Conservation (phyloP, 2,888 invertebrate genomes). For the Julus scanicus region DNA sequence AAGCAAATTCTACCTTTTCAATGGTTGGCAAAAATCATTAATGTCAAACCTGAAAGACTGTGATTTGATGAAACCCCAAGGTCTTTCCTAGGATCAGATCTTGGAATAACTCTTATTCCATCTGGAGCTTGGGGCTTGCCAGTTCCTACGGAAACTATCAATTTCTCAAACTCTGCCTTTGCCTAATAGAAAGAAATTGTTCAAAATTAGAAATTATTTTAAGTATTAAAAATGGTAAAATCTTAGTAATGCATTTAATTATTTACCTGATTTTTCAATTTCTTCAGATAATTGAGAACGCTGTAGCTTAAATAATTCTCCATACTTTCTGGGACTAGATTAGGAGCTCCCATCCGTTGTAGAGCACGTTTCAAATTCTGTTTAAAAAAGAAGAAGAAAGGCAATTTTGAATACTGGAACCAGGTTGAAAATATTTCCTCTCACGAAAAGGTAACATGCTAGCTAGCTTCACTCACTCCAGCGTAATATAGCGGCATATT, state of each 20-base stretch:
- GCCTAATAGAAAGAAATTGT: conserved; percentile 59
- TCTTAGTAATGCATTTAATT: not conserved
- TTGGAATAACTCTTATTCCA: conserved; percentile 79
- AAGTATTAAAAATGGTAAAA: conserved; percentile 2
- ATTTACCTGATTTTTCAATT: conserved; percentile 89
- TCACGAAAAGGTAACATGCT: not conserved
- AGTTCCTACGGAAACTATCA: conserved; percentile 67
- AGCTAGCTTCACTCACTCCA: conserved; percentile 72
- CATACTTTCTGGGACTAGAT: conserved; percentile 88
- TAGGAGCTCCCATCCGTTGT: conserved; percentile 89
- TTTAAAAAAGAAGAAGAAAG: not conserved
- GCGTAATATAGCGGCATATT: conserved; percentile 98
- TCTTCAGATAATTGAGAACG: conserved; percentile 93
- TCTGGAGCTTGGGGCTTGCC: conserved; percentile 69
- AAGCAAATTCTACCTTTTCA: not conserved
- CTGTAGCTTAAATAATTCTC: conserved; percentile 93
- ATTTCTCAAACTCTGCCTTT: conserved; percentile 62
- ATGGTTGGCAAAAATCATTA: not conserved
- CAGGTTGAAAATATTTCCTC: not conserved
- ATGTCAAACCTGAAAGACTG: conserved; percentile 71
- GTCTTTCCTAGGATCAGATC: conserved; percentile 80
- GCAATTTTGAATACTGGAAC: not conserved
- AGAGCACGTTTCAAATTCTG: conserved; percentile 91
- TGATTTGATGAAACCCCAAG: conserved; percentile 79
- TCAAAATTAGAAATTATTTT: not conserved